Evolutionary conservation across 1,140 invertebrate species (phyloP).

Genomic region (Eciton burchellii): DNA sequence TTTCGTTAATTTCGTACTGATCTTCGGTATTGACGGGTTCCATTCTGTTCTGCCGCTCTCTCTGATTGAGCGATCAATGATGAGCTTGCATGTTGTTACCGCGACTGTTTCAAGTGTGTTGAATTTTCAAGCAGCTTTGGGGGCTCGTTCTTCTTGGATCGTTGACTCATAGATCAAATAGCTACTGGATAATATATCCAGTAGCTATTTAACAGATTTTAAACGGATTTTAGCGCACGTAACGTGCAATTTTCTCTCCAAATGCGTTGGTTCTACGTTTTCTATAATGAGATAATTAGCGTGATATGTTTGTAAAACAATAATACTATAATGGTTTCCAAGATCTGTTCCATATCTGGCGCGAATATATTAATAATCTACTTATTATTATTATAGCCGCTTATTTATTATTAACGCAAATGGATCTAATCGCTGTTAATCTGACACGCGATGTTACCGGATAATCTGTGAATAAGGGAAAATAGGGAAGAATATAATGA

Average conservation of each 20-base stretch:
- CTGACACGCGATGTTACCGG: constrained; percentile 15
- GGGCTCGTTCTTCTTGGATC: no score
- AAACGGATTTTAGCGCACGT: no score
- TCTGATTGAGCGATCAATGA: neutral
- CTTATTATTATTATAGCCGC: no score
- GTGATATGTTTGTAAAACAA: neutral
- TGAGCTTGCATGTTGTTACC: no score
- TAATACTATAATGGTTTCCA: constrained; percentile 7
- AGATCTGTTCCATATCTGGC: constrained; percentile 3
- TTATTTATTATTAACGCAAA: constrained; percentile 18
- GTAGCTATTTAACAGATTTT: no score
- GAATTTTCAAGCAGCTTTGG: no score
- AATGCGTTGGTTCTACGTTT: neutral
- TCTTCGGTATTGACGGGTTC: neutral
- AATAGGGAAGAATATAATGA: constrained; percentile 52
- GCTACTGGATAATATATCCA: no score
- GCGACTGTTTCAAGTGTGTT: neutral
- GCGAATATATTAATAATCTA: constrained; percentile 5
- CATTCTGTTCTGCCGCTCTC: neutral
- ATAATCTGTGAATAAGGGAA: constrained; percentile 13
- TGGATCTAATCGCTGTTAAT: constrained; percentile 18
- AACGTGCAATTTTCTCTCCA: constrained; percentile 6
- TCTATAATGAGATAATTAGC: constrained; percentile 20
- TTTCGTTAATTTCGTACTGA: constrained; percentile 3
- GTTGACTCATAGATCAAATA: no score